Conservation (phyloP, 2,113 vertebrate genomes). For the Brachypteracias leptosomus region DNA sequence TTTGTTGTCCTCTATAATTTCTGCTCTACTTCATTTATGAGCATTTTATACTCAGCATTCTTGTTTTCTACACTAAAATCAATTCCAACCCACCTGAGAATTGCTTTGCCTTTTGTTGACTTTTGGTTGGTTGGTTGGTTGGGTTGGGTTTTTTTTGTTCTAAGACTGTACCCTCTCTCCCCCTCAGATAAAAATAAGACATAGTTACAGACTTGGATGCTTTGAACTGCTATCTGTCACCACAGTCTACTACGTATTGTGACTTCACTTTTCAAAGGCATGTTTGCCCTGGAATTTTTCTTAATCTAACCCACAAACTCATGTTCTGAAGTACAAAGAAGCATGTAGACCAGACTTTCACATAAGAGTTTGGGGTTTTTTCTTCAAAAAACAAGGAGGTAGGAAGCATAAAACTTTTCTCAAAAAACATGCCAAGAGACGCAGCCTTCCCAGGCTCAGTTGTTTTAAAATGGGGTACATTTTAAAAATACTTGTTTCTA, state of each 20-base stretch:
- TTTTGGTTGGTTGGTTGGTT: neutral
- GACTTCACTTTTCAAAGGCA: neutral
- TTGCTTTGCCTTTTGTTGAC: neutral
- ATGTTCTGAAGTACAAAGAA: neutral
- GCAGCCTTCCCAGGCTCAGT: accelerated
- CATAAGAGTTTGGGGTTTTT: accelerated
- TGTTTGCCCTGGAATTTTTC: neutral
- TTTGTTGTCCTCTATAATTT: neutral
- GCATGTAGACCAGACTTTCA: neutral
- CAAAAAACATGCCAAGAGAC: neutral
- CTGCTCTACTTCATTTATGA: neutral
- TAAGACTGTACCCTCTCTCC: neutral
- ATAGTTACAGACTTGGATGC: neutral
- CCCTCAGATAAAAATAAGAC: neutral
- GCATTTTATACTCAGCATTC: neutral
- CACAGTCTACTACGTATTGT: neutral
- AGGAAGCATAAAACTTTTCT: neutral
- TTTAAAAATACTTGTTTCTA: neutral
- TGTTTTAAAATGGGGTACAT: neutral
- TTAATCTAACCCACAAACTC: neutral
- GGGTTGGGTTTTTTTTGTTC: no score
- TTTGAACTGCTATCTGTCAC: neutral
- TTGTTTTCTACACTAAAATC: neutral
- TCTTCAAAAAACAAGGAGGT: neutral
- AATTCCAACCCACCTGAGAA: neutral